phyloP scores from a whole-genome alignment of 2,113 vertebrate species.

The Mellivora capensis region DNA sequence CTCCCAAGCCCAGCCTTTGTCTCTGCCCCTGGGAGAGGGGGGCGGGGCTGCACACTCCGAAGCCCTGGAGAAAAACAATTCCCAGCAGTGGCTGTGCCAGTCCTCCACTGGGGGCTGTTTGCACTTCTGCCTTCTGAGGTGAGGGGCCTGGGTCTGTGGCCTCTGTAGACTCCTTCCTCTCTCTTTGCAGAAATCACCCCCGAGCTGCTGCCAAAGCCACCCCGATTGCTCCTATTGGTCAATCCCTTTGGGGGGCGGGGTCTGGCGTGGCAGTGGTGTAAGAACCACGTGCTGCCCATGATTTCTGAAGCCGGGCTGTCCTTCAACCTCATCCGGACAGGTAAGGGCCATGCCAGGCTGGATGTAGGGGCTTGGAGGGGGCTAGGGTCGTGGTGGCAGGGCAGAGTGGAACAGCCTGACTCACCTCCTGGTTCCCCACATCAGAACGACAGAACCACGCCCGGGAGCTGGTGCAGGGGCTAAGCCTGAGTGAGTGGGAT shows the following conservation, averaged over 20 bases:
- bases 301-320: conserved; percentile 92
- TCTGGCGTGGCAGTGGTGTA: conserved; percentile 91
- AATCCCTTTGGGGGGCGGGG: conserved; percentile 93
- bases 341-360: conserved; percentile 63
- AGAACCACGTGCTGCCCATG: conserved; percentile 91
- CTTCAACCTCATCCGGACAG: conserved; percentile 94
- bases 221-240: conserved; percentile 90
- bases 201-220: conserved; percentile 86
- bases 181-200: conserved; percentile 84
- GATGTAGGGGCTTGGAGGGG: too few relatives aligned
- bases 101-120: not conserved
- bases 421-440: not conserved
- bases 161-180: not conserved
- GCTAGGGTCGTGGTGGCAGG: not conserved
- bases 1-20: not conserved
- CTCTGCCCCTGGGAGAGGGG: not conserved
- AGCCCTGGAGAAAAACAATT: not conserved
- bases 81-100: not conserved
- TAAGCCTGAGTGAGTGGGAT: conserved; percentile 90
- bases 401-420: accelerated
- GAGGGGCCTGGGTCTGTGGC: not conserved
- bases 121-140: not conserved
- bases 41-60: not conserved
- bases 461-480: conserved; percentile 88
- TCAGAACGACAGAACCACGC: conserved; percentile 92